A percentile compares a stretch with the other conserved stretches of the same genome.
Evolutionary conservation across 1,140 invertebrate species (phyloP).

Genomic region (Megalopta genalis): DNA sequence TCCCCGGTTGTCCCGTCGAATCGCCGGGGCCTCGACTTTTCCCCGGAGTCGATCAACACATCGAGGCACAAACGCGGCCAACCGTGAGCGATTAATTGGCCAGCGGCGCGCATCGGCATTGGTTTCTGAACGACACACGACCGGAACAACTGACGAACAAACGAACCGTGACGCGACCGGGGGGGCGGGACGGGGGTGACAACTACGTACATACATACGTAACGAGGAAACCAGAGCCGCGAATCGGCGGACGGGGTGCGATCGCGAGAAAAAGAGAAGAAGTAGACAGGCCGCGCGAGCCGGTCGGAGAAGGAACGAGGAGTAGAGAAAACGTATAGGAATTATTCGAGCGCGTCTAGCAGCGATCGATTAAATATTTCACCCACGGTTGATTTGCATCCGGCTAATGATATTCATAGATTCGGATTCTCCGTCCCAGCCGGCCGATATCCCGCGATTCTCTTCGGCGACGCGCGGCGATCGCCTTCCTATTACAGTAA

Average conservation of each 20-base stretch:
- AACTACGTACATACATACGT: neutral
- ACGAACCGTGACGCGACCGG: conserved; percentile 20
- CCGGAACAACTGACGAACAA: conserved; percentile 33
- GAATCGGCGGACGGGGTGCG: neutral
- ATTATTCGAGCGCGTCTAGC: conserved; percentile 41
- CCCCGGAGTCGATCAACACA: conserved; percentile 14
- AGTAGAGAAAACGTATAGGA: conserved; percentile 13
- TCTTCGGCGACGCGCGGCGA: conserved; percentile 49
- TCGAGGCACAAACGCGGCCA: conserved; percentile 28
- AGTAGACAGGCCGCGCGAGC: neutral
- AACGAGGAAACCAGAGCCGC: conserved; percentile 8
- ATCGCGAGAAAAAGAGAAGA: neutral
- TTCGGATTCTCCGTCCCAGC: conserved; percentile 40
- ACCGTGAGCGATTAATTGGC: conserved; percentile 61
- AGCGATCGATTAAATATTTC: conserved; percentile 63
- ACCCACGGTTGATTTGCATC: conserved; percentile 56
- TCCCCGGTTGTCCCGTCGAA: neutral
- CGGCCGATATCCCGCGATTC: conserved; percentile 8
- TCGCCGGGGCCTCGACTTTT: conserved; percentile 16
- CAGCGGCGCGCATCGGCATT: conserved; percentile 17
- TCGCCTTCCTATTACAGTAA: conserved; percentile 63
- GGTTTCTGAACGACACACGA: conserved; percentile 10
- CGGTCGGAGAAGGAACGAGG: neutral
- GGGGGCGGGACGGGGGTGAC: neutral
- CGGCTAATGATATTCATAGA: conserved; percentile 68